A percentile compares a stretch with the other conserved stretches of the same genome.
Evolutionary conservation across 2,888 invertebrate species (phyloP).

Genomic region (Drosophila melanosoma): DNA sequence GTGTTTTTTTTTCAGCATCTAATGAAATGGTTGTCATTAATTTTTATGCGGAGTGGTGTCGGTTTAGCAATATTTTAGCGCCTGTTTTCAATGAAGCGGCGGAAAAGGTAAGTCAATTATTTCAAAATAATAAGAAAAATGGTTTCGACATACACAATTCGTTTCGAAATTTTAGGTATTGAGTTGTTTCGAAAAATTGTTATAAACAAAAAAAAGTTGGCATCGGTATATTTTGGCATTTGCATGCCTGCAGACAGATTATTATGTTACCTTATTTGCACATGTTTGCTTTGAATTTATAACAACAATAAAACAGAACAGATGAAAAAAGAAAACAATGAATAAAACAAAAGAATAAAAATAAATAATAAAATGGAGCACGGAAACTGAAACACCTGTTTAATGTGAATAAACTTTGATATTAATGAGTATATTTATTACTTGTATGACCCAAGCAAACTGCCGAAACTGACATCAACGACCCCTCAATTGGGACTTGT

Average conservation of each 20-base stretch:
- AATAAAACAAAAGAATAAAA: neutral
- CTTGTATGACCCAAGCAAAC: neutral
- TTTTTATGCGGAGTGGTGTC: slow-evolving; percentile 99
- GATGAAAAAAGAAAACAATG: neutral
- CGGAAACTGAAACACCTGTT: neutral
- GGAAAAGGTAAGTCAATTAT: slow-evolving; percentile 88
- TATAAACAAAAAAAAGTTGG: neutral
- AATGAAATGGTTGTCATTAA: slow-evolving; percentile 99
- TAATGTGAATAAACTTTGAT: neutral
- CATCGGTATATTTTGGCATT: neutral
- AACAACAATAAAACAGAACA: neutral
- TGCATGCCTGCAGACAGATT: neutral
- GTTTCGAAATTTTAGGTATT: neutral
- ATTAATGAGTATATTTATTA: neutral
- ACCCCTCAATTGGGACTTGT: neutral
- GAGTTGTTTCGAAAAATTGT: too few relatives aligned
- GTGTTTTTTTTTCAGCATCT: slow-evolving; percentile 88
- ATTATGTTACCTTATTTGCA: neutral
- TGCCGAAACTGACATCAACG: slow-evolving; percentile 12
- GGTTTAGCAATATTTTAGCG: slow-evolving; percentile 98
- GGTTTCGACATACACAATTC: neutral
- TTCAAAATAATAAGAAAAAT: neutral
- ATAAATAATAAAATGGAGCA: neutral
- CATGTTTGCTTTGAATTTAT: neutral
- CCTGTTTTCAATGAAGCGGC: slow-evolving; percentile 99